Evolutionary conservation across 1,140 invertebrate genomes (phyloP), one percentile per base, ranked within the genome.

Genomic region (Octopus bimaculoides): DNA sequence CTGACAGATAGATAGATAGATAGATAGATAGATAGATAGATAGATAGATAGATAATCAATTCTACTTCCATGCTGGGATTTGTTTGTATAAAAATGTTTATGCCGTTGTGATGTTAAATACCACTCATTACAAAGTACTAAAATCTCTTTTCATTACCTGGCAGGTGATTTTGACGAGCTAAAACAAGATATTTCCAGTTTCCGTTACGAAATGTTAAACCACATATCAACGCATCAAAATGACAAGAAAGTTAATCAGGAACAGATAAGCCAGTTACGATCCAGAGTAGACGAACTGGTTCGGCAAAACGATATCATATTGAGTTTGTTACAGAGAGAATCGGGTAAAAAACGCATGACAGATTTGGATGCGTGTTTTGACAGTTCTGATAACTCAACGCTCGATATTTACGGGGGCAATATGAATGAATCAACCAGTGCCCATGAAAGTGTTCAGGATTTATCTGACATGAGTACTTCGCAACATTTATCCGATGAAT

Each of bases 151-250:
- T 41, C 26, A 3, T 41, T 41, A 41, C 80, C 77, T 82, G 82
- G 9, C 55, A 82, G 81, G 79, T 77, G 85, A 86, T 73, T 86
- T 86, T 78, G 86, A 87, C 56, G 86, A 87, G 75, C 71, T 87
- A 0, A 87, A 87, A 75, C 86, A 87, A 54, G 86, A 87, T 77
- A 87, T 87, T 10, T 86, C 85, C 10, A 87, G 86, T 77, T 87
- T 87, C 75, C 79, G 86, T 17, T 87, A 85, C 55, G 86, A 87
- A 77, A 86, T 87, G 84, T 76, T 87, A 54, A 87, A 86, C 78
- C 83, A 87, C 76, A 74, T 86, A 53, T 54, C 81, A 54, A 81
- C 80, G 7, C 78, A 82, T 1, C 82, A 86, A 41, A 75, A 66
- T 10, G 81, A 84, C 52, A 81, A 77, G 10, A 76, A 79, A 53